These are phyloP conservation scores for Stomorhina lunata DNA, from an alignment of 2,888 invertebrate genomes.

Conservation along the genomic window DNA sequence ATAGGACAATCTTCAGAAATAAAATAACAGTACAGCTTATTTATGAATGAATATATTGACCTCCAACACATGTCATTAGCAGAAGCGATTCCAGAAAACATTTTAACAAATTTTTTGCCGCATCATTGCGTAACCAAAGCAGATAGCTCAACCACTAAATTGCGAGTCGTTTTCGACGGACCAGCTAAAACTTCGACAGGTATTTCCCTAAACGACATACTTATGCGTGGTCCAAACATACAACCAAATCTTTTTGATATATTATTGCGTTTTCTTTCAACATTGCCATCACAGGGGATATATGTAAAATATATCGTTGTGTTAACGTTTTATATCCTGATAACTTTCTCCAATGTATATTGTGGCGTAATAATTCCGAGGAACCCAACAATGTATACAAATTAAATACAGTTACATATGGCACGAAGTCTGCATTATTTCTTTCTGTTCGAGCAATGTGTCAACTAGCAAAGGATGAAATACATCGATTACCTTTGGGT, in stretches of 20 bases:
- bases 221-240: background rate
- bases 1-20: background rate
- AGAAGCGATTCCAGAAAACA: background rate
- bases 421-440: conserved; percentile 8
- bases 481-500: background rate
- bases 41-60: conserved; percentile 38
- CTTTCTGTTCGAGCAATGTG: background rate
- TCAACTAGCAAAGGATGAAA: conserved; percentile 1
- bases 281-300: background rate
- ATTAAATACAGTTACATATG: conserved; percentile 13
- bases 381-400: background rate
- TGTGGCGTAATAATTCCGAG: conserved; percentile 2
- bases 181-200: background rate
- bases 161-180: too few species aligned
- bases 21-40: background rate
- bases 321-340: background rate
- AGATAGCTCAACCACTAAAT: background rate
- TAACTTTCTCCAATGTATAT: conserved; percentile 19
- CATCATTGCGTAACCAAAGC: conserved; percentile 45
- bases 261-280: background rate
- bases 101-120: conserved; percentile 17
- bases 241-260: background rate
- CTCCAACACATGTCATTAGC: conserved; percentile 34
- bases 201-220: background rate
- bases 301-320: conserved; percentile 29